phyloP scores from a whole-genome alignment of 2,888 invertebrate genomes.

The Drosophila emarginata region DNA sequence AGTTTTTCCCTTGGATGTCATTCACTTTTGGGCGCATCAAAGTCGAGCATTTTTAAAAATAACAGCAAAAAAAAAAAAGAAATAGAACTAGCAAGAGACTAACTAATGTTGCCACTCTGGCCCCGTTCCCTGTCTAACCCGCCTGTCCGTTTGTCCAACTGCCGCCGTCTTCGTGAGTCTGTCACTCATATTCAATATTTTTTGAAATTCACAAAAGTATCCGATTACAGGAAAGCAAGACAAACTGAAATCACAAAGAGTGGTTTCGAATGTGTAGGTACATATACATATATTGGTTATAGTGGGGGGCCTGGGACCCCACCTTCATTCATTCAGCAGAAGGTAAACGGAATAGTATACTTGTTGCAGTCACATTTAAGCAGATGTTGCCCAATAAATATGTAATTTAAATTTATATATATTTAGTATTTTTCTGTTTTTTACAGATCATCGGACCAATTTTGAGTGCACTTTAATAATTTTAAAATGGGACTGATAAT shows the following conservation, averaged over 20 bases:
- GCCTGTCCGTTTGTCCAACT: constrained; percentile 9
- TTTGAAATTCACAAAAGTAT: constrained; percentile 78
- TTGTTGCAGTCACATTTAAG: constrained; percentile 29
- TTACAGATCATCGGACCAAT: background rate
- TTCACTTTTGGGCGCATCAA: constrained; percentile 66
- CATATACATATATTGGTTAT: constrained; percentile 14
- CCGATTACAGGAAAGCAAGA: constrained; percentile 77
- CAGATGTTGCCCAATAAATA: constrained; percentile 59
- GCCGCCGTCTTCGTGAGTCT: constrained; percentile 49
- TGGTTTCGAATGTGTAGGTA: constrained; percentile 51
- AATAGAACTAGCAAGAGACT: constrained; percentile 49
- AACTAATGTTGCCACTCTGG: constrained; percentile 55
- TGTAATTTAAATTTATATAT: constrained; percentile 5
- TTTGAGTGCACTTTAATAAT: background rate
- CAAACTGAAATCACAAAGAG: constrained; percentile 77
- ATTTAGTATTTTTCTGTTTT: background rate
- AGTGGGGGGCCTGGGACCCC: constrained; percentile 50
- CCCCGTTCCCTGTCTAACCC: constrained; percentile 4
- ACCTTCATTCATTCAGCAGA: constrained; percentile 30
- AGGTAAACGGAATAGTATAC: constrained; percentile 16
- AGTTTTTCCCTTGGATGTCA: constrained; percentile 69
- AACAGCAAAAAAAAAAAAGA: constrained; percentile 40
- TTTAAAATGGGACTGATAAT: no score
- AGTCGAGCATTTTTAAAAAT: constrained; percentile 72
- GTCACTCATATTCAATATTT: constrained; percentile 76